Conservation (phyloP, 1,140 invertebrate genomes). For the Platyura marginata region DNA sequence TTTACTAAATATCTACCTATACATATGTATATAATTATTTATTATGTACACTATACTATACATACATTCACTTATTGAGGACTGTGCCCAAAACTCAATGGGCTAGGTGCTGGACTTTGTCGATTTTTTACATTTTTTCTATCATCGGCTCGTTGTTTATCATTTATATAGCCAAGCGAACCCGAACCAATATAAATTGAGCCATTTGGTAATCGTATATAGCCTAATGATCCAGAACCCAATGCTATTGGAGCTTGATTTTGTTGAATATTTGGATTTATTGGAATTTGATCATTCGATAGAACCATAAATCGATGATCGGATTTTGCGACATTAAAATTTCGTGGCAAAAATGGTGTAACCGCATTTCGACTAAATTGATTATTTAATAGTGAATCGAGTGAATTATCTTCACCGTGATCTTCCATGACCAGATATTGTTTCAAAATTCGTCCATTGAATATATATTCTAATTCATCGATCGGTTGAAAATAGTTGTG, state of each 20-base stretch:
- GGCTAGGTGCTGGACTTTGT: neutral
- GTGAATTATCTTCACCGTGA: slow-evolving; percentile 15
- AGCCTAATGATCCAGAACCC: slow-evolving; percentile 20
- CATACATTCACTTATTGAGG: too few species aligned
- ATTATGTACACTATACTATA: too few species aligned
- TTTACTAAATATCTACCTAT: too few species aligned
- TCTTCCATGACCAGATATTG: slow-evolving; percentile 21
- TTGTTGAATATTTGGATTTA: neutral
- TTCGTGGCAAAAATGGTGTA: slow-evolving; percentile 1
- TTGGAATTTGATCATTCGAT: neutral
- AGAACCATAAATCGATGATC: neutral
- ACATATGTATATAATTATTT: too few species aligned
- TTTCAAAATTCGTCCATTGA: slow-evolving; percentile 19
- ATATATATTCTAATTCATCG: slow-evolving; percentile 8
- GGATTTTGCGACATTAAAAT: slow-evolving; percentile 3
- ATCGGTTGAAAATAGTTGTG: neutral
- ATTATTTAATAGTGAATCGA: slow-evolving; percentile 13
- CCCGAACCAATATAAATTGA: slow-evolving; percentile 20
- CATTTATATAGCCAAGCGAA: slow-evolving; percentile 20
- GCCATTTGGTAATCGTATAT: slow-evolving; percentile 17
- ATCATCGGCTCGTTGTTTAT: slow-evolving; percentile 13
- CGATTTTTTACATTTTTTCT: slow-evolving; percentile 13
- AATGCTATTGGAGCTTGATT: slow-evolving; percentile 12
- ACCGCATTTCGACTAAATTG: slow-evolving; percentile 11
- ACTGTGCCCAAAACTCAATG: neutral